Evolutionary conservation across 2,888 invertebrate genomes (phyloP).

Genomic region (Synergus japonicus): DNA sequence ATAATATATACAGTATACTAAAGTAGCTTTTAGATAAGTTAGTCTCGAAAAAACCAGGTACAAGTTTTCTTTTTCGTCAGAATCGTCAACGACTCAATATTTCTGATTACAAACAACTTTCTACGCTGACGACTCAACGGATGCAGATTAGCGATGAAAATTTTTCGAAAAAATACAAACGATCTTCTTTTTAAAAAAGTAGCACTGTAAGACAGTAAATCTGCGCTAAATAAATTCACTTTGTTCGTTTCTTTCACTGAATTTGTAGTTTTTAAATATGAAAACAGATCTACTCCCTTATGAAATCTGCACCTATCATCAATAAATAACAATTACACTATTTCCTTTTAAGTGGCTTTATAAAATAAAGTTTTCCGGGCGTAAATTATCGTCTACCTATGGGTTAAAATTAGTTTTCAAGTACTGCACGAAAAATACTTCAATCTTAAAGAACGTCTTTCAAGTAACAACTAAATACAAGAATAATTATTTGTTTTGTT

Average conservation of each 20-base stretch:
- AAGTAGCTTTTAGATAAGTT: slow-evolving; percentile 13
- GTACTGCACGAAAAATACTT: background rate
- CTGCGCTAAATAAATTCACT: background rate
- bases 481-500: background rate
- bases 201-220: background rate
- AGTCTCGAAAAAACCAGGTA: slow-evolving; percentile 38
- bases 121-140: background rate
- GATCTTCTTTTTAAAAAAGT: background rate
- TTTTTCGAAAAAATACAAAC: background rate
- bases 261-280: background rate
- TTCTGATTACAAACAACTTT: background rate
- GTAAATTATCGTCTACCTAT: slow-evolving; percentile 8
- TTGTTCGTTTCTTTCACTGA: background rate
- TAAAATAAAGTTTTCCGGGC: slow-evolving; percentile 2
- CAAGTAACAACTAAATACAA: slow-evolving; percentile 21
- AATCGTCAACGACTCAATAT: slow-evolving; percentile 16
- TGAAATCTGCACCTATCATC: background rate
- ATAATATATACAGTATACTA: slow-evolving; percentile 8
- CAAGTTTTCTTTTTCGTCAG: slow-evolving; percentile 19
- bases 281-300: background rate
- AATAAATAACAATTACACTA: slow-evolving; percentile 35
- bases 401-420: slow-evolving; percentile 24
- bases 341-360: slow-evolving; percentile 16
- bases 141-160: background rate
- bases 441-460: slow-evolving; percentile 1